Base-by-base conservation (phyloP, 2,113 vertebrate species). In the Daphoenositta chrysoptera region DNA sequence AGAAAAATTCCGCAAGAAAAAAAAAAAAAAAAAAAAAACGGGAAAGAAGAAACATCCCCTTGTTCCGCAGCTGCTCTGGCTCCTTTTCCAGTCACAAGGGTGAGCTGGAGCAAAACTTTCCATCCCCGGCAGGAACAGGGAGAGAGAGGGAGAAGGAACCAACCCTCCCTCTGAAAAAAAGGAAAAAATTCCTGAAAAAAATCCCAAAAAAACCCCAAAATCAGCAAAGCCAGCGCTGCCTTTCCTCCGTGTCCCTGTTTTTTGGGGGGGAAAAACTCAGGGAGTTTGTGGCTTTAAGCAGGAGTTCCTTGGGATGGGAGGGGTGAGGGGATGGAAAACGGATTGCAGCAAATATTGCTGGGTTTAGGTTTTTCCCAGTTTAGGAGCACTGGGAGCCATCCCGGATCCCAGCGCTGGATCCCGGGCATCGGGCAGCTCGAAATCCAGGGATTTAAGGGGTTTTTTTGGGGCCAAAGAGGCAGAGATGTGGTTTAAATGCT, bases 11-110 rank as follows among this genome's bases (percentile, higher is more conserved):
- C n/a, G n/a, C n/a, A n/a, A n/a, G 44, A 93, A 90, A 75, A 82
- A 75, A 82, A 81, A 76, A 53, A 77, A 79, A 40, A 61, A 80
- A 89, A 44, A 61, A 80, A 91, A 65, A 69, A 63, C 13, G 37
- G 70, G 27, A 40, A 82, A 61, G 64, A 84, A 87, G 85, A 94
- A 94, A 72, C 73, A 53, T 56, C 39, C 71, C 87, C 72, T 96
- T 87, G 91, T 95, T 96, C 89, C 78, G 69, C 58, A 40, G 72
- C 78, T 85, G 88, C 95, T 58, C 94, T 82, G 89, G 87, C 91
- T 91, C 76, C 89, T 96, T 96, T 96, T 95, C 97, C 96, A 97
- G 96, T 97, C 96, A 97, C 96, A 97, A 96, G 95, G 89, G 87
- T 4, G 37, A 97, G 93, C 93, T 89, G 96, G 94, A 97, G 93